phyloP scores from a whole-genome alignment of 92 coral and sea anemone genomes.

The Phenganax marumi region DNA sequence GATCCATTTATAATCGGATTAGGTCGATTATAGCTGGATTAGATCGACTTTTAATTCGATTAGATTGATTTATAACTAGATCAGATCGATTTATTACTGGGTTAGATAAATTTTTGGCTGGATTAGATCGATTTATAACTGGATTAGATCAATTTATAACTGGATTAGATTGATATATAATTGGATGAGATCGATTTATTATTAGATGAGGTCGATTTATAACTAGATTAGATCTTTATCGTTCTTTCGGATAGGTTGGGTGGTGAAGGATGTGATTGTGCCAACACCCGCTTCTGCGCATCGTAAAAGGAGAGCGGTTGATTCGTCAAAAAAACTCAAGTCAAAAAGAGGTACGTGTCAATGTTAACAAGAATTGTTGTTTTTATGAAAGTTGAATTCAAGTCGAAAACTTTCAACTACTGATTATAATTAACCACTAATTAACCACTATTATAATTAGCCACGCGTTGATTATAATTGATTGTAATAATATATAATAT shows the following conservation, averaged over 20 bases:
- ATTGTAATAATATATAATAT: too few species aligned
- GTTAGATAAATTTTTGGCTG: too few species aligned
- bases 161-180: neutral
- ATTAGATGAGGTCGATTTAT: neutral
- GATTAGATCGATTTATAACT: neutral
- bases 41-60: too few species aligned
- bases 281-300: conserved; percentile 65
- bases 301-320: conserved; percentile 22
- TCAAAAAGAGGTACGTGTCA: conserved; percentile 35
- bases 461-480: too few species aligned
- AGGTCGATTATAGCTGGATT: too few species aligned
- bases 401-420: neutral
- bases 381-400: neutral
- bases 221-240: neutral
- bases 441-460: too few species aligned
- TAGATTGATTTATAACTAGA: too few species aligned
- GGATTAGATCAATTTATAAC: neutral
- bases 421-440: neutral
- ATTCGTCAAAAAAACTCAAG: conserved; percentile 11
- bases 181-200: neutral
- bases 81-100: too few species aligned
- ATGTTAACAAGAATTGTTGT: neutral
- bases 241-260: conserved; percentile 62
- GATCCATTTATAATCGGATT: too few species aligned
- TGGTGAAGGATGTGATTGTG: conserved; percentile 62